Percentiles rank a stretch among this genome's conserved stretches.
phyloP scores from a whole-genome alignment of 2,888 invertebrate species.

The Trissolcus brochymenae region DNA sequence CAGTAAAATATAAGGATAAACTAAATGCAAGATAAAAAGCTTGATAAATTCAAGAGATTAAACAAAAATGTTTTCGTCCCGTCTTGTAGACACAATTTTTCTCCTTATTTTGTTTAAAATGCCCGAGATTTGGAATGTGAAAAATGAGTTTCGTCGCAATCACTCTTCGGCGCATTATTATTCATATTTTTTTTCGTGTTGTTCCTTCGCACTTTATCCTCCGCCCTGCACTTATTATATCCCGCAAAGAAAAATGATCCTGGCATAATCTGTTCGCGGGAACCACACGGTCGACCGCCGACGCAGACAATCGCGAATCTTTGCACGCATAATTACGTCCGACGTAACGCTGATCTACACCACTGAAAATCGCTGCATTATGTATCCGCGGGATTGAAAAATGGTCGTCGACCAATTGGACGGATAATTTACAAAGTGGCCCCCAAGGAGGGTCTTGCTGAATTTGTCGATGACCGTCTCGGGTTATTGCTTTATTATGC shows the following conservation, averaged over 20 bases:
- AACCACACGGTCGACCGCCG: not conserved
- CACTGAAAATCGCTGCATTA: slow-evolving; percentile 33
- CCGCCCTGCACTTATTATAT: slow-evolving; percentile 12
- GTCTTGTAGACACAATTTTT: too few species aligned
- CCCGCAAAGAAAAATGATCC: slow-evolving; percentile 36
- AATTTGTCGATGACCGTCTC: slow-evolving; percentile 47
- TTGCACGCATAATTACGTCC: slow-evolving; percentile 28
- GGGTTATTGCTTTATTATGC: slow-evolving; percentile 56
- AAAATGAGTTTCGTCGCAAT: slow-evolving; percentile 36
- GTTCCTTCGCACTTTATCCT: slow-evolving; percentile 13
- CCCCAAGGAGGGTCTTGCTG: not conserved
- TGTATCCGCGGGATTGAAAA: slow-evolving; percentile 25
- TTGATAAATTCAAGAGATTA: too few species aligned
- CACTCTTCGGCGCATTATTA: slow-evolving; percentile 32
- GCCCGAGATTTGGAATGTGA: slow-evolving; percentile 8
- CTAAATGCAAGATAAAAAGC: too few species aligned
- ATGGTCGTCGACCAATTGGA: slow-evolving; percentile 24
- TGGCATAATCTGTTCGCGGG: slow-evolving; percentile 20
- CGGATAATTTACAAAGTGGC: slow-evolving; percentile 14
- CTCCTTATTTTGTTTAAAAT: too few species aligned
- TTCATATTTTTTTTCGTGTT: slow-evolving; percentile 32
- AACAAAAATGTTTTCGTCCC: too few species aligned
- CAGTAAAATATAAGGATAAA: too few species aligned
- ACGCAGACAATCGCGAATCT: slow-evolving; percentile 14
- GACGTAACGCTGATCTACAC: slow-evolving; percentile 37